These are phyloP conservation scores for Siphlonurus alternatus DNA, from an alignment of 2,888 invertebrate species.

Conservation along the genomic window DNA sequence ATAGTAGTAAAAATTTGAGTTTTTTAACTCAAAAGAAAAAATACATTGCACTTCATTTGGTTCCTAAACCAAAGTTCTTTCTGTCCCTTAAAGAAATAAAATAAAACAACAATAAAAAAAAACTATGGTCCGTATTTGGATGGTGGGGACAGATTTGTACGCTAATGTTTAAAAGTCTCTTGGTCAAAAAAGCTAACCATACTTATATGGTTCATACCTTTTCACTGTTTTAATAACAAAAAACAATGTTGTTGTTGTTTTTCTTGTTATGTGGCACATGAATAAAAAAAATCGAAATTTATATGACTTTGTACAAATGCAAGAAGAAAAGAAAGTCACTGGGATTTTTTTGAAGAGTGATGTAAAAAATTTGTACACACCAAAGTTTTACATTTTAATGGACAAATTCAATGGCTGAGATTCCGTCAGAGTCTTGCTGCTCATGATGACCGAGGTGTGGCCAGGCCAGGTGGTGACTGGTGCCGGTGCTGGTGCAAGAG, in stretches of 20 bases:
- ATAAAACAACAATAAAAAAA: neutral
- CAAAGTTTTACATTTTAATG: neutral
- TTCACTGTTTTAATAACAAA: neutral
- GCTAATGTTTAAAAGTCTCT: neutral
- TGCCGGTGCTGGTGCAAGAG: neutral
- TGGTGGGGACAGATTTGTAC: neutral
- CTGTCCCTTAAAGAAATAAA: neutral
- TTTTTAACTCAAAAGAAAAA: neutral
- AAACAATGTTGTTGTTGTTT: neutral
- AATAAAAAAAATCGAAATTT: neutral
- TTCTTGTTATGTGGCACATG: neutral
- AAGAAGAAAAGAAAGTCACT: neutral
- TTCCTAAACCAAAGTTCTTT: neutral
- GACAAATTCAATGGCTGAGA: neutral
- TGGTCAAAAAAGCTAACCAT: neutral
- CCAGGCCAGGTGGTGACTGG: neutral
- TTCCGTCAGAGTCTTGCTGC: neutral
- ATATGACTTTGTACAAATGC: neutral
- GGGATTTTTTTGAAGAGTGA: neutral
- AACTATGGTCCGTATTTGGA: neutral
- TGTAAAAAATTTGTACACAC: neutral
- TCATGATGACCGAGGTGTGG: constrained; percentile 2
- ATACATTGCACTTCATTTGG: neutral
- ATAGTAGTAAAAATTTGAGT: neutral
- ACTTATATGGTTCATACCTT: neutral